phyloP scores from a whole-genome alignment of 2,888 invertebrate species.

The Sycophila texana region DNA sequence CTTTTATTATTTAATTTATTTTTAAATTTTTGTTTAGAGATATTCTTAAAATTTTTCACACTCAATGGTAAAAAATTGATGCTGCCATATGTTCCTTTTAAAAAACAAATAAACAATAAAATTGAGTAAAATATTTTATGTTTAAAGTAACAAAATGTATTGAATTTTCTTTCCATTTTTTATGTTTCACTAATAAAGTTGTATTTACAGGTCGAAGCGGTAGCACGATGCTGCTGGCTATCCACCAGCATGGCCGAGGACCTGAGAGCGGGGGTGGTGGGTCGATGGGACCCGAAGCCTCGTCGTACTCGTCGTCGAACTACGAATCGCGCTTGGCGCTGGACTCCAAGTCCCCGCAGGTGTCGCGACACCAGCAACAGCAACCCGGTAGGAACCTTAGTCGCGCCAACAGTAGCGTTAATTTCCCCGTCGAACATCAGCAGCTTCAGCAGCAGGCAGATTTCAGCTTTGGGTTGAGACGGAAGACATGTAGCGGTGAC shows the following conservation, averaged over 20 bases:
- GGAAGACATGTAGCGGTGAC: slow-evolving; percentile 72
- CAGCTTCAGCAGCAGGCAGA: slow-evolving; percentile 36
- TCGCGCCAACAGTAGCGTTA: slow-evolving; percentile 45
- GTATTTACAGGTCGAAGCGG: slow-evolving; percentile 59
- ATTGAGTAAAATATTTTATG: no score
- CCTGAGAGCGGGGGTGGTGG: no score
- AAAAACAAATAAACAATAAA: no score
- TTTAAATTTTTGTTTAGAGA: no score
- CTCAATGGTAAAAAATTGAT: no score
- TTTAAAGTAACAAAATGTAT: not conserved
- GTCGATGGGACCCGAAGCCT: not conserved
- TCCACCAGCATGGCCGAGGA: slow-evolving; percentile 65
- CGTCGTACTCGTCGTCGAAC: slow-evolving; percentile 59
- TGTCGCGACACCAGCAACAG: slow-evolving; percentile 54
- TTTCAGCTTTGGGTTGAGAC: slow-evolving; percentile 64
- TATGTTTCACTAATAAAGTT: not conserved
- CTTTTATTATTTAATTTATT: no score
- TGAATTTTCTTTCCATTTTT: no score
- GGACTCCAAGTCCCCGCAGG: slow-evolving; percentile 49
- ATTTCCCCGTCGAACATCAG: slow-evolving; percentile 11
- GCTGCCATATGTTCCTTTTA: no score
- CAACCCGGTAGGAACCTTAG: slow-evolving; percentile 27
- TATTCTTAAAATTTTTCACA: no score
- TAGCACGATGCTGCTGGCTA: slow-evolving; percentile 66
- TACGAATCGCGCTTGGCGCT: slow-evolving; percentile 66